phyloP scores from a whole-genome alignment of 2,797 vertebrate genomes.

The Brachymystax lenok region DNA sequence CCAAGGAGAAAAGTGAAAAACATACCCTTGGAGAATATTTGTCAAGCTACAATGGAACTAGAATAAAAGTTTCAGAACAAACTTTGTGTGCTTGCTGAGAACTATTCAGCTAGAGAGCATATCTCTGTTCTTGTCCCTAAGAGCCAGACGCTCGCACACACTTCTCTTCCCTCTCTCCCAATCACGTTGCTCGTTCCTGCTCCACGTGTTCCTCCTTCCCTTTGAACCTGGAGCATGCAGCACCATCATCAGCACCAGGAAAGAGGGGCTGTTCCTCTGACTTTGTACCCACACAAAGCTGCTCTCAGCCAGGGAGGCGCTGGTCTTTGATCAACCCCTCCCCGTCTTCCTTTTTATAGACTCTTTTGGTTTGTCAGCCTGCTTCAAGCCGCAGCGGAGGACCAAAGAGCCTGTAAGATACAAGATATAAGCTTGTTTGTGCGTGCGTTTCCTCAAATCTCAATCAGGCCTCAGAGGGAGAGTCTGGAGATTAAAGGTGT shows the following conservation, averaged over 20 bases:
- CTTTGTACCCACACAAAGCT: not conserved
- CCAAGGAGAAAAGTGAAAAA: not conserved
- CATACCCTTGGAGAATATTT: not conserved
- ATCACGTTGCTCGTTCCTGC: constrained; percentile 10
- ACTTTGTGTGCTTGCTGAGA: not conserved
- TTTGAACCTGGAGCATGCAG: constrained; percentile 7
- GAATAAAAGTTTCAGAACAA: not conserved
- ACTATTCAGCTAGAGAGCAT: not conserved
- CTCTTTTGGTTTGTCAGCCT: constrained; percentile 41
- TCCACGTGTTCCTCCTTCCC: not conserved
- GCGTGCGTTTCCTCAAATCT: not conserved
- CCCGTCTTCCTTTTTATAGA: constrained; percentile 19
- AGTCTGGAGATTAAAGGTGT: not conserved
- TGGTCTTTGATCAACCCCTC: constrained; percentile 43
- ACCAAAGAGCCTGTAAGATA: constrained; percentile 42
- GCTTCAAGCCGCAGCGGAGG: constrained; percentile 43
- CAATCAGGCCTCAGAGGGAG: not conserved
- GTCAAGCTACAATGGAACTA: not conserved
- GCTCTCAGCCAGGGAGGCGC: not conserved
- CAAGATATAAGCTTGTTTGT: constrained; percentile 24
- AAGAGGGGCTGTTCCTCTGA: not conserved
- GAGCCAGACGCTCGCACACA: not conserved
- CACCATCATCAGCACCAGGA: not conserved
- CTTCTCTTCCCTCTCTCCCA: not conserved
- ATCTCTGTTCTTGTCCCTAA: not conserved